Evolutionary conservation across 2,797 vertebrate genomes (phyloP), one percentile per base, ranked within the genome.

Genomic region (Protosalanx chinensis): DNA sequence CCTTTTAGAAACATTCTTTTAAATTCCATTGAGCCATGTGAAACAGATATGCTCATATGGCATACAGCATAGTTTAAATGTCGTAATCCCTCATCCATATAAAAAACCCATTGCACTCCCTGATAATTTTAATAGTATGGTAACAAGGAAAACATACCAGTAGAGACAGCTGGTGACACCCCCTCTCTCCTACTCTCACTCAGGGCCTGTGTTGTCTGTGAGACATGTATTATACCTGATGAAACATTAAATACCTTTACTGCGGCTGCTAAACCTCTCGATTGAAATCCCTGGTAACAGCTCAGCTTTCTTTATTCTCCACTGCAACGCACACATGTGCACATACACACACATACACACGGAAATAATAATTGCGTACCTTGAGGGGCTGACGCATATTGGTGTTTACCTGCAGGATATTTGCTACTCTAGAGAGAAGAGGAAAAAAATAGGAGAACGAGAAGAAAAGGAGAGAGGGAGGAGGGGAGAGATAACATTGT

Each of bases 231-330:
- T 93, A 94, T 93, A 93, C 92, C 93, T 90, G 92, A 93, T 94
- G 93, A 94, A 95, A 94, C 95, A 94, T 95, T 93, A 93, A 95
- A 95, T 95, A 94, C 86, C 93, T 93, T 96, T 94, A 95, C 94
- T 94, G 91, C 33, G 62, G 65, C 84, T 81, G 84, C 89, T 93
- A 93, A 95, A 93, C 93, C 89, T 91, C 88, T 92, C 93, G 94
- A 94, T 91, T 92, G 92, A 93, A 93, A 94, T 93, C 93, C 89
- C 78, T 90, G 89, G 91, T 93, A 94, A 91, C 92, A 91, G 89
- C 93, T 91, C 90, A 91, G 93, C 93, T 92, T 93, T 94, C 91
- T 93, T 91, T 90, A 91, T 93, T 94, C 93, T 56, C 13, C 51
- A 56, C 18, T 5, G 51, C 16, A 56, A 70, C 69, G 33, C 72